Evolutionary conservation across 2,888 invertebrate species (phyloP).

Genomic region (Morpho deidamia): DNA sequence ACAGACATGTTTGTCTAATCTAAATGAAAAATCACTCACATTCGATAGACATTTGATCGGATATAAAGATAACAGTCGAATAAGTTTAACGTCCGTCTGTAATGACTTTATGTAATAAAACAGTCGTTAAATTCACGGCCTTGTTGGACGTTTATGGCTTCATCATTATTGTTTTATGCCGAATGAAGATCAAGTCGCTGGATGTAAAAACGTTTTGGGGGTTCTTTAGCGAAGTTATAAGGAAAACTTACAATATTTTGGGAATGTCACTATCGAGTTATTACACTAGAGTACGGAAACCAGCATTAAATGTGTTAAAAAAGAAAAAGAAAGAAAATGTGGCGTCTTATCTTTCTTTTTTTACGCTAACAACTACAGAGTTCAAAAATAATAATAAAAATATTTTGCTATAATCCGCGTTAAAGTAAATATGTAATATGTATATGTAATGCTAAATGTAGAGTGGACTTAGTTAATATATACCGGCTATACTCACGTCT

Average conservation of each 20-base stretch:
- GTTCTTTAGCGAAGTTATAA: neutral
- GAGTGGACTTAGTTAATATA: too few species aligned
- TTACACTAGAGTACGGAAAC: neutral
- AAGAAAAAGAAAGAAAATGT: too few species aligned
- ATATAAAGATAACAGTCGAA: slow-evolving; percentile 35
- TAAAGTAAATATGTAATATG: too few species aligned
- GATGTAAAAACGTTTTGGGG: neutral
- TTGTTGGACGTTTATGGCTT: slow-evolving; percentile 40
- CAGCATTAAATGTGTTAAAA: too few species aligned
- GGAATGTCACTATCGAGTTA: neutral
- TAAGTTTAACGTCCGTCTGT: slow-evolving; percentile 36
- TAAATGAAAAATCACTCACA: slow-evolving; percentile 12
- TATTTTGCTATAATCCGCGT: too few species aligned
- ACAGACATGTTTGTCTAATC: neutral
- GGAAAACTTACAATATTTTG: neutral
- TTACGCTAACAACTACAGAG: too few species aligned
- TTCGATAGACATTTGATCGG: slow-evolving; percentile 21
- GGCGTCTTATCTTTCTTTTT: too few species aligned
- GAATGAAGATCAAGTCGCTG: neutral
- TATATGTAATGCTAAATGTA: too few species aligned
- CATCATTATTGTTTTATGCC: slow-evolving; percentile 35
- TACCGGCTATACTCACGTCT: too few species aligned
- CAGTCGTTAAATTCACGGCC: slow-evolving; percentile 42
- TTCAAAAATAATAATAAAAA: too few species aligned
- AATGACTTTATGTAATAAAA: slow-evolving; percentile 41